phyloP scores from a whole-genome alignment of 2,797 vertebrate genomes.

The Danio tinwini region DNA sequence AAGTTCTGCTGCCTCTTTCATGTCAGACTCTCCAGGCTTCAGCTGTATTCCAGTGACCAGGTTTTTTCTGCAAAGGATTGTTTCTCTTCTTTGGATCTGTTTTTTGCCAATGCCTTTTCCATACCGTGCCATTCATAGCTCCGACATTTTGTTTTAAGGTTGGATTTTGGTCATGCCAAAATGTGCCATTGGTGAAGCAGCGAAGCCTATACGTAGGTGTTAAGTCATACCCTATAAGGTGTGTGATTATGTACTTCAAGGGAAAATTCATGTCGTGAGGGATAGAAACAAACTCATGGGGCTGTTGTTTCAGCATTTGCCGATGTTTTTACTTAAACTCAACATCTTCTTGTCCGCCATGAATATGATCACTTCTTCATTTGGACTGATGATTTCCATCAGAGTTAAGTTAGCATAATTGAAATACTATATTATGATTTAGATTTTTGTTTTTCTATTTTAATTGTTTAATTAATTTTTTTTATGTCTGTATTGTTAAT shows the following conservation, averaged over 20 bases:
- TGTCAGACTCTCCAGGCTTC: conserved; percentile 2
- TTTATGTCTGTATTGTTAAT: too few species aligned
- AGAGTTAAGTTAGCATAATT: too few species aligned
- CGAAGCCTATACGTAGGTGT: neutral
- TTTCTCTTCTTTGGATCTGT: conserved; percentile 28
- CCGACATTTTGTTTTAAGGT: conserved; percentile 48
- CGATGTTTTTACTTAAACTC: neutral
- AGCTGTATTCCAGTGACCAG: neutral
- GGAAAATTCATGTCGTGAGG: neutral
- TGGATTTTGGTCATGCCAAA: conserved; percentile 63
- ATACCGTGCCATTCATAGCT: conserved; percentile 66
- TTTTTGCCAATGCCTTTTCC: conserved; percentile 56
- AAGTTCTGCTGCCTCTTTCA: neutral
- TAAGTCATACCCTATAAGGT: neutral
- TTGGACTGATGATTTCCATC: neutral
- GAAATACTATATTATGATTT: too few species aligned
- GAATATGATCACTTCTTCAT: neutral
- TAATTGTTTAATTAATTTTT: too few species aligned
- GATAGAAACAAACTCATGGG: conserved; percentile 1
- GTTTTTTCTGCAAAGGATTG: neutral
- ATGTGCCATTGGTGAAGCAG: conserved; percentile 70
- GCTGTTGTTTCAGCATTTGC: neutral
- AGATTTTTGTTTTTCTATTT: too few species aligned
- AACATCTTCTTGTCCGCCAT: neutral
- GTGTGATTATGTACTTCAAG: conserved; percentile 23